Evolutionary conservation across 2,888 invertebrate species (phyloP).

Genomic region (Chalcis sispes): DNA sequence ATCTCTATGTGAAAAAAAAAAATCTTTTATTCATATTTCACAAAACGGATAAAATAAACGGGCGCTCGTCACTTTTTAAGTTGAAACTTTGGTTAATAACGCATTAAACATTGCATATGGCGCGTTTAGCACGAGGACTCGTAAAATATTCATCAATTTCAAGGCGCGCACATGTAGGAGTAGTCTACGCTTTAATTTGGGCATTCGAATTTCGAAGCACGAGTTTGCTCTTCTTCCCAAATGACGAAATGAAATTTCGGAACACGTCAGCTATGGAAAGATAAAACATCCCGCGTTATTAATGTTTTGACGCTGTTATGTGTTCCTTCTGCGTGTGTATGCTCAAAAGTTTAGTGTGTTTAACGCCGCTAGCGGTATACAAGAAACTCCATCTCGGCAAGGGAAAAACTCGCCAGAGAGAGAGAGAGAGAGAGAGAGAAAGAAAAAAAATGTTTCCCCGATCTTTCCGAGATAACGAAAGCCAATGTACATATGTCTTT

Average conservation of each 20-base stretch:
- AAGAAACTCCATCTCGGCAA: slow-evolving; percentile 33
- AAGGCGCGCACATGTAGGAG: too few relatives aligned
- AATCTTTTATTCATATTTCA: slow-evolving; percentile 1
- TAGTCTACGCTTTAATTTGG: slow-evolving; percentile 37
- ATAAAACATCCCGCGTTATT: slow-evolving; percentile 35
- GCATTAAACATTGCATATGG: background rate
- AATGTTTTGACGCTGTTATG: slow-evolving; percentile 49
- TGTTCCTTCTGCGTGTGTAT: background rate
- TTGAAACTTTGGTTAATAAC: background rate
- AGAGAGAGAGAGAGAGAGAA: background rate
- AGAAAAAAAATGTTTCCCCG: background rate
- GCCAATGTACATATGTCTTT: too few relatives aligned
- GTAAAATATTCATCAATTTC: slow-evolving; percentile 40
- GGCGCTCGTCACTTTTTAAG: too few relatives aligned
- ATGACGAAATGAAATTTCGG: slow-evolving; percentile 28
- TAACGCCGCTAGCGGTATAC: background rate
- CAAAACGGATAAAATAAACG: background rate
- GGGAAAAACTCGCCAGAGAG: background rate
- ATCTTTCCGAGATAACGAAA: too few relatives aligned
- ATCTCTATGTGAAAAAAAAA: background rate
- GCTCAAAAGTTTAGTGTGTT: slow-evolving; percentile 27
- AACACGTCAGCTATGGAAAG: slow-evolving; percentile 33
- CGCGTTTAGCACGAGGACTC: background rate
- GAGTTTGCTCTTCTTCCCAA: background rate
- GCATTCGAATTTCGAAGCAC: slow-evolving; percentile 9